Percentiles rank a stretch among this genome's conserved stretches.
Conservation (phyloP, 1,140 invertebrate species). For the Brachionus manjavacas region DNA sequence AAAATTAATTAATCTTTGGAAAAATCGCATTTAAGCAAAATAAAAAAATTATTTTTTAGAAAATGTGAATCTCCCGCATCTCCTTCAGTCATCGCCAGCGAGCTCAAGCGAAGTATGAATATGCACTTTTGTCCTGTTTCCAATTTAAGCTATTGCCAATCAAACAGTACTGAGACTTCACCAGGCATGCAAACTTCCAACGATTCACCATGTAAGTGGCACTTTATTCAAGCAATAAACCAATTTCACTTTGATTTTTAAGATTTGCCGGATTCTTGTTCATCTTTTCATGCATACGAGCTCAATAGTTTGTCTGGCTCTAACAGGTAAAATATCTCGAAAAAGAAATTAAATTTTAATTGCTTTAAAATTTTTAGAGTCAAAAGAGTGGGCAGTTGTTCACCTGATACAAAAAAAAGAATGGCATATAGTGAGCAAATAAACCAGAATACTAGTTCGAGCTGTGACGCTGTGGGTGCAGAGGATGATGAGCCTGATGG, state of each 20-base stretch:
- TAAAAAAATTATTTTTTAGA: not conserved
- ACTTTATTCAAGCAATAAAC: no score
- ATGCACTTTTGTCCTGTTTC: not conserved
- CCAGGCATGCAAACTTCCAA: not conserved
- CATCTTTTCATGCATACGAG: not conserved
- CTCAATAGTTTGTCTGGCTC: not conserved
- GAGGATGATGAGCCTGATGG: not conserved
- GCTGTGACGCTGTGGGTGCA: not conserved
- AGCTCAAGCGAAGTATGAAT: constrained; percentile 3
- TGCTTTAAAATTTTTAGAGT: not conserved
- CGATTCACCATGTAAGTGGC: not conserved
- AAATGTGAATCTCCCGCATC: not conserved
- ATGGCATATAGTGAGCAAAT: not conserved
- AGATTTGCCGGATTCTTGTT: not conserved
- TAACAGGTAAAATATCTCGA: not conserved
- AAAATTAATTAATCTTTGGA: not conserved
- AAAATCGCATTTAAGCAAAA: not conserved
- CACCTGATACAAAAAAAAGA: not conserved
- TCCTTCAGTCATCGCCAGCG: not conserved
- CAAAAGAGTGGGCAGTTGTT: not conserved
- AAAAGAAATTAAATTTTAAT: not conserved
- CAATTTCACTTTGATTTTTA: not conserved
- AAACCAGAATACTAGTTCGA: not conserved
- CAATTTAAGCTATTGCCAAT: not conserved
- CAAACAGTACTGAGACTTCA: constrained; percentile 9